Evolutionary conservation across 2,888 invertebrate species (phyloP), one percentile per base, ranked within the genome.

Genomic region (Drosophila limbata): DNA sequence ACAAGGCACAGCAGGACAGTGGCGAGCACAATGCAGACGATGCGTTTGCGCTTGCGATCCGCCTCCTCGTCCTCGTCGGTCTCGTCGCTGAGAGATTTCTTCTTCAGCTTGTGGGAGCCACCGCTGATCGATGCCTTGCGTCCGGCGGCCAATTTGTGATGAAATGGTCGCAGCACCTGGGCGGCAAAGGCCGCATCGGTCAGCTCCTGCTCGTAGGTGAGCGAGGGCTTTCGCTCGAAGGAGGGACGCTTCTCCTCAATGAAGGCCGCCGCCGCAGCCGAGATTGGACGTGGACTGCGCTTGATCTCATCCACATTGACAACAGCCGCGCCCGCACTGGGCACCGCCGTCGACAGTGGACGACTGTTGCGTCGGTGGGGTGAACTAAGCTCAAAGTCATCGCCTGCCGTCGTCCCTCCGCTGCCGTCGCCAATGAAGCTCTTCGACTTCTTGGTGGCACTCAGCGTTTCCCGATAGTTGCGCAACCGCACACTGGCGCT

Each of bases 1-100:
- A 95, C 94, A 87, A 96, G 94, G 91, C 96, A 95, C 92, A 95
- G 93, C 93, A 96, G 96, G 37, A 95, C 95, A 37, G 94, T 95
- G 77, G 84, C 90, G 39, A 96, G 94, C 68, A 96, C 95, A 84
- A 95, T 94, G 87, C 95, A 95, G 55, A 95, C 95, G 80, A 96
- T 95, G 79, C 95, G 94, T 67, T 95, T 95, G 73, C 96, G 94
- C 71, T 95, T 94, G 52, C 95, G 94, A 84, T 95, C 95, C 88
- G 95, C 95, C 79, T 94, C 94, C 72, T 94, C 94, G 71, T 94
- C 94, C 39, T 92, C 92, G 42, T 92, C 92, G 55, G 92, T 90
- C 47, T 92, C 92, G 63, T 94, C 94, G 73, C 93, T 92, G 21
- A 92, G 84, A 48, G 92, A 92, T 73, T 92, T 92, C 83, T 92